Evolutionary conservation across 2,797 vertebrate genomes (phyloP).

Genomic region (Heterohyrax brucei): DNA sequence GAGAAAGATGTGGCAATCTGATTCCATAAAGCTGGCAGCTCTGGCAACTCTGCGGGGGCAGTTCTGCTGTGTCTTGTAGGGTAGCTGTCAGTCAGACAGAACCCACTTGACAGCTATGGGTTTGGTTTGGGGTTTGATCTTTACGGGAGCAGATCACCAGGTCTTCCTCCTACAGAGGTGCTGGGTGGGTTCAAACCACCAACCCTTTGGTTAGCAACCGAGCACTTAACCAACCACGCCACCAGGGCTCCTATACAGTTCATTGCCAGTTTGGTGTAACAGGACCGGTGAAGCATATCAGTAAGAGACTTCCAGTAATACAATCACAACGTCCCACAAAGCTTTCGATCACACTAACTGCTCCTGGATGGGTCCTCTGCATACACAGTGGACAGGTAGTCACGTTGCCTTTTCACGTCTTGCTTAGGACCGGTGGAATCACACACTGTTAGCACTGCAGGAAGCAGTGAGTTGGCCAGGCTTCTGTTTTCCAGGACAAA

Average conservation of each 20-base stretch:
- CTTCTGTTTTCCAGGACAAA: conserved; percentile 58
- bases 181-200: background rate
- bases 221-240: background rate
- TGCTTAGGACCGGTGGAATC: background rate
- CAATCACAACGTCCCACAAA: conserved; percentile 42
- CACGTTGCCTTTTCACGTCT: background rate
- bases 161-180: background rate
- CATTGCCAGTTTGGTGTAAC: background rate
- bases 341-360: background rate
- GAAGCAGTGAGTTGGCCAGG: background rate
- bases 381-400: background rate
- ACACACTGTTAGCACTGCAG: background rate
- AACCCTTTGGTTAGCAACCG: background rate
- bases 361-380: background rate
- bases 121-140: background rate
- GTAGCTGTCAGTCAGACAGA: background rate
- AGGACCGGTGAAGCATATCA: background rate
- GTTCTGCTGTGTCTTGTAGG: no score
- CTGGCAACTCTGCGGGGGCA: no score
- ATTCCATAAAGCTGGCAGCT: background rate
- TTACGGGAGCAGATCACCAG: background rate
- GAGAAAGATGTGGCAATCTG: background rate
- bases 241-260: background rate
- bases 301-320: background rate
- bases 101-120: background rate